phyloP scores from a whole-genome alignment of 2,888 invertebrate species.

The Dasysyrphus albostriatus region DNA sequence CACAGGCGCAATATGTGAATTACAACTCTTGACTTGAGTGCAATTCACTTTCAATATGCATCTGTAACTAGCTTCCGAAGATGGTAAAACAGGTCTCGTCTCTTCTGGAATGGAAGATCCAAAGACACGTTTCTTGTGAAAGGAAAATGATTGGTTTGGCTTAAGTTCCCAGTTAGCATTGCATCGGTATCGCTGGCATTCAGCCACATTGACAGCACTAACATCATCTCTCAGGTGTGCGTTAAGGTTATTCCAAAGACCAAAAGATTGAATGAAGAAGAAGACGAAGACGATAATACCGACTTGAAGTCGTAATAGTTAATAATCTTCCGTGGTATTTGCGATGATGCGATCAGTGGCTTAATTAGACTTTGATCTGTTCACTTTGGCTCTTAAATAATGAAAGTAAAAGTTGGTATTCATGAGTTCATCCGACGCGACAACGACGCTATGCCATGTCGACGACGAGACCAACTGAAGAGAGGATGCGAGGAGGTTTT shows the following conservation, averaged over 20 bases:
- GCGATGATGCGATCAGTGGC: slow-evolving; percentile 48
- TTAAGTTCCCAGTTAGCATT: not conserved
- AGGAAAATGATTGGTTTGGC: slow-evolving; percentile 33
- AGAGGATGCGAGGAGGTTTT: not conserved
- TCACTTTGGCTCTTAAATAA: slow-evolving; percentile 32
- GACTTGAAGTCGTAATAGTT: slow-evolving; percentile 5
- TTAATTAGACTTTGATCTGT: slow-evolving; percentile 47
- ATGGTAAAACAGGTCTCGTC: slow-evolving; percentile 23
- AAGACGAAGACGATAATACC: not conserved
- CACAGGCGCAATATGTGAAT: slow-evolving; percentile 10
- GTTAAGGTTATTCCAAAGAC: slow-evolving; percentile 24
- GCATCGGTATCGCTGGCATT: not conserved
- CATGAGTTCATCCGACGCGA: slow-evolving; percentile 28
- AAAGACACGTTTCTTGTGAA: slow-evolving; percentile 44
- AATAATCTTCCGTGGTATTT: slow-evolving; percentile 43
- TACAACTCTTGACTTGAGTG: slow-evolving; percentile 16
- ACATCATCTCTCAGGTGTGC: slow-evolving; percentile 41
- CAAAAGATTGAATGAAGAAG: not conserved
- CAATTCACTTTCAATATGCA: slow-evolving; percentile 55
- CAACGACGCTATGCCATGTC: not conserved
- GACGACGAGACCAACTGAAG: too few relatives aligned
- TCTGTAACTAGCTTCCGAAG: slow-evolving; percentile 39
- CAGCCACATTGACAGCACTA: slow-evolving; percentile 27
- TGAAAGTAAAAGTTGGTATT: slow-evolving; percentile 48
- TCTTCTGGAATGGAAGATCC: not conserved